Conservation (phyloP, 2,797 vertebrate species). For the Cuniculus paca region DNA sequence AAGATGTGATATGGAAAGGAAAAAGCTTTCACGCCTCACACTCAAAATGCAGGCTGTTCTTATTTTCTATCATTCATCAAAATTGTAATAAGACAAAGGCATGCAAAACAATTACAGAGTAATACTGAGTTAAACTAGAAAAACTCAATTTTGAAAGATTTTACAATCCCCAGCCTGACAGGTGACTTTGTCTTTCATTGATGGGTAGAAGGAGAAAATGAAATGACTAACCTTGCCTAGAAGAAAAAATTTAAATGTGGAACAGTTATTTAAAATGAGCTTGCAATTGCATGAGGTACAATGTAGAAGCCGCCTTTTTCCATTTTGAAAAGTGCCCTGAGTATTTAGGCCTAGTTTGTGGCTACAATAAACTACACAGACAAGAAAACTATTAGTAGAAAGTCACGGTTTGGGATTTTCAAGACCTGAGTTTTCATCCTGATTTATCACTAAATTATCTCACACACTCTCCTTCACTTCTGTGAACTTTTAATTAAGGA, state of each 20-base stretch:
- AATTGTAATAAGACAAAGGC: slow-evolving; percentile 60
- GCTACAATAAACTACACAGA: neutral
- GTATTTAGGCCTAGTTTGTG: neutral
- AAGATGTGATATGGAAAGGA: neutral
- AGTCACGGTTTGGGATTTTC: neutral
- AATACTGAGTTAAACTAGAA: slow-evolving; percentile 76
- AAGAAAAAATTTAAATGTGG: slow-evolving; percentile 67
- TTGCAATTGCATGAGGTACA: neutral
- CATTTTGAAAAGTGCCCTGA: slow-evolving; percentile 21
- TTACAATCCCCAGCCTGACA: slow-evolving; percentile 66
- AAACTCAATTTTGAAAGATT: slow-evolving; percentile 66
- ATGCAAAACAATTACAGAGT: slow-evolving; percentile 65
- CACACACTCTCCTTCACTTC: neutral
- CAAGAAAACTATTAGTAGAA: neutral
- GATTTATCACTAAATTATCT: slow-evolving; percentile 21
- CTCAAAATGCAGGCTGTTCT: neutral
- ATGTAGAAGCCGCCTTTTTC: neutral
- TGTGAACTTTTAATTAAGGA: neutral
- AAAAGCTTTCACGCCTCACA: neutral
- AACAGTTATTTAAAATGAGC: slow-evolving; percentile 59
- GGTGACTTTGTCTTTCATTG: slow-evolving; percentile 65
- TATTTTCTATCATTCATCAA: slow-evolving; percentile 73
- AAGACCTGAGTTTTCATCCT: neutral
- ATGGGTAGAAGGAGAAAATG: slow-evolving; percentile 68
- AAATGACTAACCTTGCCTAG: slow-evolving; percentile 69